Conservation (phyloP, 92 coral and sea anemone genomes). For the Phenganax subtilis region DNA sequence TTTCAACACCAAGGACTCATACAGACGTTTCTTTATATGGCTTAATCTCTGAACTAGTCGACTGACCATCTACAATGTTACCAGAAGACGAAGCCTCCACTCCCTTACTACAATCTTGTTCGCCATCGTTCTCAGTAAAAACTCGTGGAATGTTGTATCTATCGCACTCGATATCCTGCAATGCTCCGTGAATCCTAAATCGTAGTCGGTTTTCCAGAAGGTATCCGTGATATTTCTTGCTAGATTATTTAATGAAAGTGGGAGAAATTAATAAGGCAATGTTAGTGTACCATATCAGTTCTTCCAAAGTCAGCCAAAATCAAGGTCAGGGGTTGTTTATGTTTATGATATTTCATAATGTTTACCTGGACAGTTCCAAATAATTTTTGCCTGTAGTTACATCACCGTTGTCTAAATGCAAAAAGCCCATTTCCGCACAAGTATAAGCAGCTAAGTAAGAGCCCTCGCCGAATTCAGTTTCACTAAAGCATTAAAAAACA, state of each 20-base stretch:
- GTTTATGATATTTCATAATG: background rate
- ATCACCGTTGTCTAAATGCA: conserved; percentile 75
- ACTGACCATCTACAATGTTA: background rate
- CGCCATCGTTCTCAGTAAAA: background rate
- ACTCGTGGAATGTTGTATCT: conserved; percentile 20
- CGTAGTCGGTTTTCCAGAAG: conserved; percentile 83
- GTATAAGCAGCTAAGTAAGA: conserved; percentile 78
- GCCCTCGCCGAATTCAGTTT: conserved; percentile 56
- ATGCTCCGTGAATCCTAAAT: conserved; percentile 83
- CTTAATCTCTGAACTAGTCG: conserved; percentile 3
- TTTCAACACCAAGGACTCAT: background rate
- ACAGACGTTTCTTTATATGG: conserved; percentile 31
- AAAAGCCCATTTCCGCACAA: conserved; percentile 91
- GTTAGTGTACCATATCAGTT: too few relatives aligned
- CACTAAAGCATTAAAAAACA: conserved; percentile 11
- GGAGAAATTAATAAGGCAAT: background rate
- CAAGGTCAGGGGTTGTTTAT: background rate
- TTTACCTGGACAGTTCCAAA: conserved; percentile 68
- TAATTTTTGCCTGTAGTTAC: conserved; percentile 67
- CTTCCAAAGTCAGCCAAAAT: too few relatives aligned
- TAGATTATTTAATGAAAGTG: conserved; percentile 19
- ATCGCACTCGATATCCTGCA: conserved; percentile 59
- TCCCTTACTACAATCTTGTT: background rate
- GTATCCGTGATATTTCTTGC: conserved; percentile 80
- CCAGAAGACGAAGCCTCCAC: background rate